These are phyloP conservation scores for Tolypeutes matacus DNA, from an alignment of 2,797 vertebrate species.

Conservation along the genomic window DNA sequence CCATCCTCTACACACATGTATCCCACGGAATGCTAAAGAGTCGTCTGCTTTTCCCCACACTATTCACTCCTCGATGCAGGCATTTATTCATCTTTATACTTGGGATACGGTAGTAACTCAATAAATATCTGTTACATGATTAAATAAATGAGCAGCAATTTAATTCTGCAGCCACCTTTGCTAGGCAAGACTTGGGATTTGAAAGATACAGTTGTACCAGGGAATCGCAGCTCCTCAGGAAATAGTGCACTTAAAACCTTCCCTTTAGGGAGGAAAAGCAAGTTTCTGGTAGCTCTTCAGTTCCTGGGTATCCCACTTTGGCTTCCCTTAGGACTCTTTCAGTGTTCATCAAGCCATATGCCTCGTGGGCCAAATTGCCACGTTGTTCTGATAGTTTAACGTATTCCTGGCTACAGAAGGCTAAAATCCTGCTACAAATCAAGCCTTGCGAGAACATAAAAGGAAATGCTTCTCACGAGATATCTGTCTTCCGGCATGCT, in stretches of 20 bases:
- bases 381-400: conserved; percentile 17
- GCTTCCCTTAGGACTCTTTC: background rate
- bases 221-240: background rate
- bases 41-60: background rate
- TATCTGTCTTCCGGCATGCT: conserved; percentile 5
- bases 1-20: background rate
- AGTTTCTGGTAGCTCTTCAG: background rate
- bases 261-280: background rate
- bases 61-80: background rate
- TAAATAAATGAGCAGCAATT: background rate
- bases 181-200: background rate
- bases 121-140: background rate
- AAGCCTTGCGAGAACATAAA: conserved; percentile 58
- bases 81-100: background rate
- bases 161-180: background rate
- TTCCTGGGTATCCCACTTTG: background rate
- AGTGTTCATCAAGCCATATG: background rate
- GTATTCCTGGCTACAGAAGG: conserved; percentile 65
- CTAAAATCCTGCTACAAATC: conserved; percentile 52
- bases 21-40: background rate
- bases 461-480: background rate
- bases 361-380: conserved; percentile 39
- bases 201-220: background rate
- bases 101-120: background rate
- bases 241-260: background rate